Base-by-base conservation (phyloP, 2,888 invertebrate genomes). In the Operophtera brumata region DNA sequence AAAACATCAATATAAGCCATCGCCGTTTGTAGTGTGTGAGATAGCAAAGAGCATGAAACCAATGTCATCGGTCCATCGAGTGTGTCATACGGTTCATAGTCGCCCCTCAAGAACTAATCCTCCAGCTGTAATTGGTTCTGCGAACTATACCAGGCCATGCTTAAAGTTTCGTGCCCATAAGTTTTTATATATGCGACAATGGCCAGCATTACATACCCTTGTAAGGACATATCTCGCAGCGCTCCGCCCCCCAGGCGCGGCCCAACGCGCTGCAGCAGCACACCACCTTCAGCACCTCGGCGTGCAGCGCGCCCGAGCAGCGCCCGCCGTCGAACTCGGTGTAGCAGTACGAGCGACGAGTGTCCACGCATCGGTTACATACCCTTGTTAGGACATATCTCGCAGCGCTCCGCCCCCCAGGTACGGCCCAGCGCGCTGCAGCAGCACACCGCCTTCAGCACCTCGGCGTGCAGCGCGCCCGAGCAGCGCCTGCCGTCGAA, bases 241-340 rank as follows among this genome's bases (percentile, higher is more conserved):
- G 92, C 14, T 91, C 91, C 71, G 93, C 4, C 94, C 94, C 62
- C 95, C 95, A 95, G 0, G 93, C 94, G 62, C 90, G 91, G 12
- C 96, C 96, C 0, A 96, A 92, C 3, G 93, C 90, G 0, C 95
- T 94, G 80, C 97, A 97, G 77, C 97, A 97, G 78, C 97, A 97
- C 10, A 94, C 91, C 39, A 92, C 92, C 58, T 92, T 92, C 40
- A 93, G 91, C 73, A 94, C 96, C 32, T 92, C 84, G 0, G 94
- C 93, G 48, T 93, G 93, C 47, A 96, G 85, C 0, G 94, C 91
- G 61, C 90, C 86, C 0, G 91, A 80, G 72, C 96, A 96, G 54
- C 93, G 92, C 0, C 96, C 96, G 60, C 94, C 94, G 53, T 93
- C 91, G 76, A 93, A 94, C 60, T 94, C 93, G 59, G 94, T 92